A percentile compares a stretch with the other conserved stretches of the same genome.
Conservation (phyloP, 2,797 vertebrate species). For the Dendrocincla tyrannina region DNA sequence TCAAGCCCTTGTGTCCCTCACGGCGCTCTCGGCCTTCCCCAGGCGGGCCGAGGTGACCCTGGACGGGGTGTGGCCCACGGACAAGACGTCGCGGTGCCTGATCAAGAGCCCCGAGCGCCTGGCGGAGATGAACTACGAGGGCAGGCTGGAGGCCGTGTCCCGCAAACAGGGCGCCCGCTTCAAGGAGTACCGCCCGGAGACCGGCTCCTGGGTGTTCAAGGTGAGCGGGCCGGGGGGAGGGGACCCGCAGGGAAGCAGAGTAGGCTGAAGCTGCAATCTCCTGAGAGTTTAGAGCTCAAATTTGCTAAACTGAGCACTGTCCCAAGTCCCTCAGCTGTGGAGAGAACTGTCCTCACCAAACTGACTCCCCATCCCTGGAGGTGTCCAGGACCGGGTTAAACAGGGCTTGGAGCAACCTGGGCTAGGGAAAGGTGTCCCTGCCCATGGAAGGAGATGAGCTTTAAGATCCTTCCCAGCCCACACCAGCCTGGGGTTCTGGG, state of each 20-base stretch:
- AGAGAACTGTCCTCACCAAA: not conserved
- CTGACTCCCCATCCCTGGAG: not conserved
- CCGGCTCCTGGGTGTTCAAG: constrained; percentile 97
- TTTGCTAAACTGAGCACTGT: not conserved
- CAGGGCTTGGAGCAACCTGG: not conserved
- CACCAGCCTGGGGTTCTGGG: not conserved
- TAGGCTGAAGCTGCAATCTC: not conserved
- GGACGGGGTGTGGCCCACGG: constrained; percentile 95
- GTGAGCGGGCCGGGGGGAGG: constrained; percentile 7
- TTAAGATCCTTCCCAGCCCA: not conserved
- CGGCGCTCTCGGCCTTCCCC: rapidly evolving
- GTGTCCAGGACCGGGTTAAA: rapidly evolving
- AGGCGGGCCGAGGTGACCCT: constrained; percentile 93
- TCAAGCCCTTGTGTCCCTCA: not conserved
- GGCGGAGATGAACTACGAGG: constrained; percentile 90
- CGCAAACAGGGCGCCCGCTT: constrained; percentile 92
- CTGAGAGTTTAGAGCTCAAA: rapidly evolving
- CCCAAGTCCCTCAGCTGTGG: rapidly evolving
- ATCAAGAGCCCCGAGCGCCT: constrained; percentile 92
- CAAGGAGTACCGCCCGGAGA: constrained; percentile 93
- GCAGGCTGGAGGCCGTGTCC: constrained; percentile 87
- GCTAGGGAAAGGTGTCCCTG: not conserved
- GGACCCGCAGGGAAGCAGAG: rapidly evolving
- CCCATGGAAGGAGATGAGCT: not conserved
- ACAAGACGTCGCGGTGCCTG: constrained; percentile 89